Base-by-base conservation (phyloP, 2,888 invertebrate species). In the Fragum whitleyi region DNA sequence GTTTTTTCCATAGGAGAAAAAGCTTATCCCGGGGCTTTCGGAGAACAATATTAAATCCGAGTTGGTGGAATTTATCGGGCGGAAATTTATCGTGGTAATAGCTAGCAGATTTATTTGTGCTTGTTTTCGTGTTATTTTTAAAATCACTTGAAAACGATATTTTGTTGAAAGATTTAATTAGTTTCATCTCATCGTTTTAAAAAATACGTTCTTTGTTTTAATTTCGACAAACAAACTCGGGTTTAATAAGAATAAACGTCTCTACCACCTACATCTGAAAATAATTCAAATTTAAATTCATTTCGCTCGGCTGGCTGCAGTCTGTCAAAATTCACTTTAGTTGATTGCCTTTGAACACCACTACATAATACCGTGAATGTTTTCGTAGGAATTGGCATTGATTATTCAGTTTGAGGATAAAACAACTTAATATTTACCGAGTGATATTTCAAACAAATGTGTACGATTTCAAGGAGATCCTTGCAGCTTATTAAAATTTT, bases 301-400 rank as follows among this genome's bases (percentile, higher is more conserved):
- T 59, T 32, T n/a, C 61, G 61, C 61, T 32, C 32, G 19, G 32
- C 29, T 61, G 61, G 26, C 61, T 9, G 61, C n/a, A 61, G 26
- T 61, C 61, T 61, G 61, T 61, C 61, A 61, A n/a, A 26, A 61
- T 29, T 61, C 61, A 61, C 28, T 61, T 61, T 61, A 29, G 7
- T 26, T 32, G 61, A 61, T 61, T 61, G 61, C 23, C n/a, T 61
- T 29, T n/a, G 61, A 61, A 11, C 32, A 16, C 29, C 29, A 28
- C 26, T 23, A 61, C 29, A 32, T 61, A 32, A 61, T 32, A n/a
- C 2, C 32, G 32, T 29, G 57, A 14, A 26, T 57, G 21, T 57
- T 6, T 26, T 57, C 23, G 26, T 57, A 14, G 26, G 57, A 57
- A 26, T 26, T 57, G 57, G 11, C 26, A 21, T 57, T 23, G 21